phyloP scores from a whole-genome alignment of 2,113 vertebrate species.

The Clinocottus analis region DNA sequence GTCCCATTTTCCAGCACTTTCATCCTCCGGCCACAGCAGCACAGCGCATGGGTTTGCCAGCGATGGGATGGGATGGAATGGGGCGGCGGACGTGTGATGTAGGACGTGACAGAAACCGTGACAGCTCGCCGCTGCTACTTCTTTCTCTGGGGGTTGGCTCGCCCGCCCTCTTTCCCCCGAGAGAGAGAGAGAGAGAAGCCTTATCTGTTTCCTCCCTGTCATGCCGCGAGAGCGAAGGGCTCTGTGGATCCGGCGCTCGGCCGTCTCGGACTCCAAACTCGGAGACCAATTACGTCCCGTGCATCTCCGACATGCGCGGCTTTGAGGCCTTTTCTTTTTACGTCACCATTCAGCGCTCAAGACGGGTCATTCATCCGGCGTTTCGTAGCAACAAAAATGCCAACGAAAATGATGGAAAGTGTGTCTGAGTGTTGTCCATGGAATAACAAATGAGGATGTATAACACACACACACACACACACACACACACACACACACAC shows the following conservation, averaged over 20 bases:
- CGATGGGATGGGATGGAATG: slow-evolving; percentile 67
- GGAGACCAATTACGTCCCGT: slow-evolving; percentile 64
- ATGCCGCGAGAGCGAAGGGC: slow-evolving; percentile 50
- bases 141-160: slow-evolving; percentile 74
- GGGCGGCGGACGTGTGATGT: slow-evolving; percentile 78
- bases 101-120: slow-evolving; percentile 83
- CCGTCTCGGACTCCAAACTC: slow-evolving; percentile 64
- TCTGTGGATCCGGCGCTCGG: slow-evolving; percentile 59
- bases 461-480: too few species aligned
- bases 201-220: slow-evolving; percentile 78
- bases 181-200: slow-evolving; percentile 43
- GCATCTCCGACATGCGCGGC: slow-evolving; percentile 25
- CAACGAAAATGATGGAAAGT: too few species aligned
- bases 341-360: too few species aligned
- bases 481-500: too few species aligned
- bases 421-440: too few species aligned
- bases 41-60: slow-evolving; percentile 68
- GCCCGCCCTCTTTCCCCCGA: slow-evolving; percentile 64
- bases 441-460: too few species aligned
- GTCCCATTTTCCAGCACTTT: slow-evolving; percentile 85
- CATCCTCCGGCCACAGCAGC: slow-evolving; percentile 76
- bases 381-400: too few species aligned
- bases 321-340: slow-evolving; percentile 15
- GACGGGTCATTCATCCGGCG: too few species aligned
- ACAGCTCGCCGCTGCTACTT: slow-evolving; percentile 77